Conservation (phyloP, 2,888 invertebrate genomes). For the Caenorhabditis sp. region DNA sequence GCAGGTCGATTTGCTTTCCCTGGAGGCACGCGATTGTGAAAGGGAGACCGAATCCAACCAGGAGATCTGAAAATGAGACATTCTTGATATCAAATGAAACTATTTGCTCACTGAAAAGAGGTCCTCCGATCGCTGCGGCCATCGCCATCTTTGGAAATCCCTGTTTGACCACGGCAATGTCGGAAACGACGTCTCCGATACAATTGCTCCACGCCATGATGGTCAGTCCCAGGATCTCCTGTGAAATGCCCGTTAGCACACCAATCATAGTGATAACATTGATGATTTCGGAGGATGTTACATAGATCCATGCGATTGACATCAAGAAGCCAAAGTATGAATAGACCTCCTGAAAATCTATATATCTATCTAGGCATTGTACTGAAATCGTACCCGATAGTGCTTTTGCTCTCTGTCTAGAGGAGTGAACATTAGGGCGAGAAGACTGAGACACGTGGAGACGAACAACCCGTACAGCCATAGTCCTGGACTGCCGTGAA, state of each 20-base stretch:
- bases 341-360: constrained; percentile 63
- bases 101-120: constrained; percentile 83
- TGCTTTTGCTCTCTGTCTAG: constrained; percentile 60
- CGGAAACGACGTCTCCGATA: constrained; percentile 83
- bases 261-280: constrained; percentile 83
- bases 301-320: constrained; percentile 83
- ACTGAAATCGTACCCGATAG: constrained; percentile 63
- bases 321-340: constrained; percentile 82
- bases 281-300: constrained; percentile 84
- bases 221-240: constrained; percentile 83
- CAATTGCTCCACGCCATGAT: constrained; percentile 85
- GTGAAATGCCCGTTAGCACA: constrained; percentile 80
- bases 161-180: constrained; percentile 83
- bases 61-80: constrained; percentile 72
- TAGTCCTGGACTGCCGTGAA: constrained; percentile 51
- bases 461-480: constrained; percentile 58
- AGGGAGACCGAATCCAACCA: constrained; percentile 74
- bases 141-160: constrained; percentile 85
- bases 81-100: background rate
- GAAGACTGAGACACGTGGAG: constrained; percentile 44
- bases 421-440: constrained; percentile 61
- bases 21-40: constrained; percentile 72
- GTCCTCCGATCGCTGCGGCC: constrained; percentile 85
- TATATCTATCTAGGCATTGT: too few relatives aligned
- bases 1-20: constrained; percentile 64